phyloP scores from a whole-genome alignment of 2,888 invertebrate species.

The Eupithecia exiguata region DNA sequence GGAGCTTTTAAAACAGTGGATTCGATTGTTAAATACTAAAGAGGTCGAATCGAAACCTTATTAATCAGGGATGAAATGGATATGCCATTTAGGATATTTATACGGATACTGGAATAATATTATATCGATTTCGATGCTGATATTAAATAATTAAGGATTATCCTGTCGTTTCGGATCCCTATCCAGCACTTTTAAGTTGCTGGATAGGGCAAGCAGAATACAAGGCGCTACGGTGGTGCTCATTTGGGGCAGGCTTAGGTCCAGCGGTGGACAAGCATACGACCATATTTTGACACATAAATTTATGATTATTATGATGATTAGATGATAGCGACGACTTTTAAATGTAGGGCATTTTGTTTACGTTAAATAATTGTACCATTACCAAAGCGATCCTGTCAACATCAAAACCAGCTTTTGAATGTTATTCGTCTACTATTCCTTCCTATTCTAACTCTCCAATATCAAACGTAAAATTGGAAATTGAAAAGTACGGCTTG shows the following conservation, averaged over 20 bases:
- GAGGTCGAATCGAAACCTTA: no score
- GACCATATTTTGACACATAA: no score
- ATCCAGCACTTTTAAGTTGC: neutral
- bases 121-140: no score
- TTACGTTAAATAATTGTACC: neutral
- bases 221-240: neutral
- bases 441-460: neutral
- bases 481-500: conserved; percentile 22
- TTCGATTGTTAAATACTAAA: conserved; percentile 32
- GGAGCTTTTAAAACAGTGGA: conserved; percentile 25
- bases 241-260: no score
- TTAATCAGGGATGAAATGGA: neutral
- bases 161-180: no score
- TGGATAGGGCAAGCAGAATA: neutral
- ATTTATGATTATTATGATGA: no score
- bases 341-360: neutral
- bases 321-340: neutral
- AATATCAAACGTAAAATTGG: neutral
- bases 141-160: no score
- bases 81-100: no score
- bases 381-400: neutral
- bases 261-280: no score
- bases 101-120: no score
- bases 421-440: neutral
- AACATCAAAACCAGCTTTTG: neutral